Evolutionary conservation across 2,888 invertebrate species (phyloP).

Genomic region (Salpingus planirostris): DNA sequence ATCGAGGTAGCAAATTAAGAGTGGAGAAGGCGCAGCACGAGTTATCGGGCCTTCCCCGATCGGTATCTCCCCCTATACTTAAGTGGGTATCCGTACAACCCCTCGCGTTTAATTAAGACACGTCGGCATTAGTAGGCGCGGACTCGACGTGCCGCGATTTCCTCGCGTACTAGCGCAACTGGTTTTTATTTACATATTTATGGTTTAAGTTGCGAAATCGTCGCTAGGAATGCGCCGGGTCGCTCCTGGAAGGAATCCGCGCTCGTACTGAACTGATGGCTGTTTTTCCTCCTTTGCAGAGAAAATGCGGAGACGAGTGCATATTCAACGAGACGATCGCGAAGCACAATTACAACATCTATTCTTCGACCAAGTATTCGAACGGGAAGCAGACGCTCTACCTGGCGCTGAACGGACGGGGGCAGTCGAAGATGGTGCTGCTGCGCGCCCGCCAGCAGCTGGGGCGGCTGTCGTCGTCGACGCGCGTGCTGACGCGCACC

Average conservation of each 20-base stretch:
- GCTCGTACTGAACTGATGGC: no score
- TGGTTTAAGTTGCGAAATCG: not conserved
- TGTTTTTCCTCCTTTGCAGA: no score
- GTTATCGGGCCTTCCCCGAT: slow-evolving; percentile 4
- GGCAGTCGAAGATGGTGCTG: slow-evolving; percentile 64
- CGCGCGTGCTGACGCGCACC: slow-evolving; percentile 57
- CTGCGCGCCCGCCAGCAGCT: slow-evolving; percentile 56
- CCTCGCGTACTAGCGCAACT: not conserved
- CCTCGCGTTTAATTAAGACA: no score
- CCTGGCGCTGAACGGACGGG: slow-evolving; percentile 67
- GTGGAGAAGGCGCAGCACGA: slow-evolving; percentile 7
- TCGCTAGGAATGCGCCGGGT: no score
- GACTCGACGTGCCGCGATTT: not conserved
- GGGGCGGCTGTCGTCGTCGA: slow-evolving; percentile 67
- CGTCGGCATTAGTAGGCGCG: slow-evolving; percentile 1
- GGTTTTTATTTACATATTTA: slow-evolving; percentile 9
- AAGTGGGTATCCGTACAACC: no score
- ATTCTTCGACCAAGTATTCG: slow-evolving; percentile 67
- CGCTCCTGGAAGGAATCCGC: no score
- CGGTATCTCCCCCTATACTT: no score
- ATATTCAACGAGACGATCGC: slow-evolving; percentile 81
- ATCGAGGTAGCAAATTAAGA: slow-evolving; percentile 12
- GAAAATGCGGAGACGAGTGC: slow-evolving; percentile 71
- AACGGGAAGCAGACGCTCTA: slow-evolving; percentile 62
- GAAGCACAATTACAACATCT: slow-evolving; percentile 78